Percentiles rank a stretch among this genome's conserved stretches.
phyloP scores from a whole-genome alignment of 30 jellyfish, hydroid and myxozoan genomes.

The Cassiopea andromeda region DNA sequence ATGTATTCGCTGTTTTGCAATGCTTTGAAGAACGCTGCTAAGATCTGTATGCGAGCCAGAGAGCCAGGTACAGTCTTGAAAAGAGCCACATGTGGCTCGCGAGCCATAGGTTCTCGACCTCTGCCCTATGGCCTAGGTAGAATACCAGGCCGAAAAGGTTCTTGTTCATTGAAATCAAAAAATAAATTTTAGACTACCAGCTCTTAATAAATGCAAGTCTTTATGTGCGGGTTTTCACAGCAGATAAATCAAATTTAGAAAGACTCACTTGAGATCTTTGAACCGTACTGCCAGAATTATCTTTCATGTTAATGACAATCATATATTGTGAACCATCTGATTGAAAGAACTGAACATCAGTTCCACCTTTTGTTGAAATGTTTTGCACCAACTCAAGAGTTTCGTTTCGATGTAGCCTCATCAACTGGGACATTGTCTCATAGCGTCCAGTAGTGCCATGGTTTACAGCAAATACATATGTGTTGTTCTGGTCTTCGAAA shows the following conservation, averaged over 20 bases:
- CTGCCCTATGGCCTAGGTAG: no score
- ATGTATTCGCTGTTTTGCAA: no score
- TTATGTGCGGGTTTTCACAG: no score
- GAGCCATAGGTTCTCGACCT: no score
- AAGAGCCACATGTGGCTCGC: no score
- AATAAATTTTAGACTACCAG: no score
- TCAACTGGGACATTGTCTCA: slow-evolving; percentile 61
- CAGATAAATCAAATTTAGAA: neutral
- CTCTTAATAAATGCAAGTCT: no score
- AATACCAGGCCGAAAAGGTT: no score
- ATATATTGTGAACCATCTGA: slow-evolving; percentile 48
- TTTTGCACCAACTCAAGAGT: slow-evolving; percentile 55
- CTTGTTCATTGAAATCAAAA: no score
- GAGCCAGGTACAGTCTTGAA: no score
- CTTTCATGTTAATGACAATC: slow-evolving; percentile 52
- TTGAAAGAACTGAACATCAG: slow-evolving; percentile 45
- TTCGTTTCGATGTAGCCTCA: slow-evolving; percentile 39
- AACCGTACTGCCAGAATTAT: slow-evolving; percentile 34
- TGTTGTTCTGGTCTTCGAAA: slow-evolving; percentile 6
- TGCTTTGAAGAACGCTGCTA: no score
- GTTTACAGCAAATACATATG: slow-evolving; percentile 46
- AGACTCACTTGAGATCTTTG: slow-evolving; percentile 62
- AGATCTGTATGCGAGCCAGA: no score
- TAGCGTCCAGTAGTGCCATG: slow-evolving; percentile 65
- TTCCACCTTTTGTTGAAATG: slow-evolving; percentile 67